A percentile compares a stretch with the other conserved stretches of the same genome.
phyloP scores from a whole-genome alignment of 2,797 vertebrate genomes.

The Labroides dimidiatus region DNA sequence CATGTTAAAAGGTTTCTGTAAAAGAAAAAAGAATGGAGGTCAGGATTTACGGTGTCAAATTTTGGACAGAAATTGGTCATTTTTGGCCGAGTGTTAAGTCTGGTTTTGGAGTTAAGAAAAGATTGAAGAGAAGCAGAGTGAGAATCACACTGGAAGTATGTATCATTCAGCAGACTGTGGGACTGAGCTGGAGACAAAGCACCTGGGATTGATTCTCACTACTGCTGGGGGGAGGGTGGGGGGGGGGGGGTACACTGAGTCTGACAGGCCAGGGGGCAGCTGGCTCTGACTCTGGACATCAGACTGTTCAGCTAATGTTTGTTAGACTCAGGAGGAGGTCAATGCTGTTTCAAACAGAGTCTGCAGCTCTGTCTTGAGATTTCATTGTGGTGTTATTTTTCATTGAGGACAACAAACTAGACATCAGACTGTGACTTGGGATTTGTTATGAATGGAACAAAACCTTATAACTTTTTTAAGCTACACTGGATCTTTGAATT shows the following conservation, averaged over 20 bases:
- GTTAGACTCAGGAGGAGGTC: neutral
- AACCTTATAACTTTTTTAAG: too few relatives aligned
- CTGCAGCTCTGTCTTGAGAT: too few relatives aligned
- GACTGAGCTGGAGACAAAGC: conserved; percentile 13
- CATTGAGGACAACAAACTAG: too few relatives aligned
- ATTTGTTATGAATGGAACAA: too few relatives aligned
- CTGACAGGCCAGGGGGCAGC: conserved; percentile 2
- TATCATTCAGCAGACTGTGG: conserved; percentile 25
- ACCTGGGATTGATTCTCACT: conserved; percentile 13
- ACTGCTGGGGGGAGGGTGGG: conserved; percentile 19
- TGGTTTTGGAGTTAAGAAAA: conserved; percentile 22
- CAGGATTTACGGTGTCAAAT: neutral
- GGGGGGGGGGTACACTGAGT: conserved; percentile 16
- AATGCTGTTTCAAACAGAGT: too few relatives aligned
- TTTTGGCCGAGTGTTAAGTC: conserved; percentile 1
- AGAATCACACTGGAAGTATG: conserved; percentile 38
- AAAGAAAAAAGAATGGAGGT: neutral
- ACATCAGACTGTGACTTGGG: too few relatives aligned
- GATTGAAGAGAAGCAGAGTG: conserved; percentile 18
- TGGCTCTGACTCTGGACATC: neutral
- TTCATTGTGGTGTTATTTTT: too few relatives aligned
- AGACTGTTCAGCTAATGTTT: neutral
- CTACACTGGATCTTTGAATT: too few relatives aligned
- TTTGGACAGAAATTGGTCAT: neutral
- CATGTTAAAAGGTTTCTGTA: neutral